Evolutionary conservation across 2,113 vertebrate species (phyloP).

Genomic region (Ivindomyrus marchei): DNA sequence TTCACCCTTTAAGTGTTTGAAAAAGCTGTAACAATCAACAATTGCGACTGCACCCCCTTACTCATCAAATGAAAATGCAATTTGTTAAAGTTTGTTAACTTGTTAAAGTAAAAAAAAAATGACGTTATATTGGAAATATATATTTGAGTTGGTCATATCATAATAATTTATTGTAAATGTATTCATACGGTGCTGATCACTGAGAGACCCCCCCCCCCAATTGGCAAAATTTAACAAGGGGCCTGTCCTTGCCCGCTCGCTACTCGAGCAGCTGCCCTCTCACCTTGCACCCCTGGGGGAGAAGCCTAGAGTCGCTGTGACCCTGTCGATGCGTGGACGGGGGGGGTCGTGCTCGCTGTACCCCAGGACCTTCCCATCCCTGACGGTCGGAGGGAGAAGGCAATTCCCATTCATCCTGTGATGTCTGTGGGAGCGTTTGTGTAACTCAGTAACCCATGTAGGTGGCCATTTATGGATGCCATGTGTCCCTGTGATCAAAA

Average conservation of each 20-base stretch:
- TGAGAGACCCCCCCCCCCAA: not conserved
- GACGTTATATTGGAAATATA: not conserved
- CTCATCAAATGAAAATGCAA: not conserved
- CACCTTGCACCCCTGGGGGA: not conserved
- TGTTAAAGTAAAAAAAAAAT: not conserved
- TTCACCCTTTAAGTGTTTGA: not conserved
- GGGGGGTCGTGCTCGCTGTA: not conserved
- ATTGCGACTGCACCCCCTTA: not conserved
- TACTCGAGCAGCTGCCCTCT: not conserved
- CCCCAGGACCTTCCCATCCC: not conserved
- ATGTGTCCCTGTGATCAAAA: not conserved
- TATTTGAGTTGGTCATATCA: not conserved
- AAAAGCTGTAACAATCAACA: not conserved
- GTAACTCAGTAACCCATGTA: not conserved
- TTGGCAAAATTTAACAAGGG: not conserved
- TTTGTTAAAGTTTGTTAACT: not conserved
- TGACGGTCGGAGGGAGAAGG: not conserved
- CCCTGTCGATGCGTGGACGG: not conserved
- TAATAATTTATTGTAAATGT: not conserved
- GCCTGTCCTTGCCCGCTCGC: not conserved
- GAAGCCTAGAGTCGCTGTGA: not conserved
- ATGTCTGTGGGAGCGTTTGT: not conserved
- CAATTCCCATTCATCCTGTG: not conserved
- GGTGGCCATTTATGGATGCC: not conserved
- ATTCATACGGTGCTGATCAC: not conserved